These are phyloP conservation scores for Perithous albicinctus DNA, from an alignment of 2,888 invertebrate species.

Conservation along the genomic window DNA sequence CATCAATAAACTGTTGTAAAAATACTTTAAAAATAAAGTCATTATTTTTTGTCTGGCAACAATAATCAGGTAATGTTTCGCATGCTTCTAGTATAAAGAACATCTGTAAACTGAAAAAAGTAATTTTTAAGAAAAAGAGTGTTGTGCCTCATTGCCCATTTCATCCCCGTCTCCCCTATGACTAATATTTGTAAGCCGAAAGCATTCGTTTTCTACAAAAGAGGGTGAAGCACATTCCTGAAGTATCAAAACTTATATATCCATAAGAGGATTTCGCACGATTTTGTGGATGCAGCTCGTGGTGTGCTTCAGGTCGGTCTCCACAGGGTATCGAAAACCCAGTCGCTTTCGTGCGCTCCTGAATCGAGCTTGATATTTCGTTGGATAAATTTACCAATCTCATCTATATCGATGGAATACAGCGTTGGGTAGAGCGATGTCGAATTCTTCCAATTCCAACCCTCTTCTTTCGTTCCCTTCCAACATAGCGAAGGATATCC, in stretches of 20 bases:
- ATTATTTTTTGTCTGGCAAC: too few species aligned
- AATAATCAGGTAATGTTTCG: too few species aligned
- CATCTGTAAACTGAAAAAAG: too few species aligned
- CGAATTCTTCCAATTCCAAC: not conserved
- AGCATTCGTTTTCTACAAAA: not conserved
- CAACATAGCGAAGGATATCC: not conserved
- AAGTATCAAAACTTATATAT: not conserved
- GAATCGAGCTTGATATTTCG: conserved; percentile 26
- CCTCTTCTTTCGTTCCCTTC: conserved; percentile 2
- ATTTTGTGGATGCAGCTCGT: not conserved
- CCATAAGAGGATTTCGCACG: conserved; percentile 13
- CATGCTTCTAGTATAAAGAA: too few species aligned
- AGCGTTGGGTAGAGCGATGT: not conserved
- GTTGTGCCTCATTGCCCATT: too few species aligned
- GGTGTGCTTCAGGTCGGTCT: not conserved
- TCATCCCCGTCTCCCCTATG: too few species aligned
- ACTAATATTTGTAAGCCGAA: not conserved
- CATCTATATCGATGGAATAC: conserved; percentile 37
- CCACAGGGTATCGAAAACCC: not conserved
- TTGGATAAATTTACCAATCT: conserved; percentile 43
- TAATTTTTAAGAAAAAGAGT: too few species aligned
- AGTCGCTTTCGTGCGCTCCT: not conserved
- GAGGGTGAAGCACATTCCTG: not conserved
- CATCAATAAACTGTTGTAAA: too few species aligned
- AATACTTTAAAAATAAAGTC: too few species aligned